These are phyloP conservation scores for Ophiothrix spiculata DNA, from an alignment of 35 echinoderm and acorn worm genomes.

Conservation along the genomic window DNA sequence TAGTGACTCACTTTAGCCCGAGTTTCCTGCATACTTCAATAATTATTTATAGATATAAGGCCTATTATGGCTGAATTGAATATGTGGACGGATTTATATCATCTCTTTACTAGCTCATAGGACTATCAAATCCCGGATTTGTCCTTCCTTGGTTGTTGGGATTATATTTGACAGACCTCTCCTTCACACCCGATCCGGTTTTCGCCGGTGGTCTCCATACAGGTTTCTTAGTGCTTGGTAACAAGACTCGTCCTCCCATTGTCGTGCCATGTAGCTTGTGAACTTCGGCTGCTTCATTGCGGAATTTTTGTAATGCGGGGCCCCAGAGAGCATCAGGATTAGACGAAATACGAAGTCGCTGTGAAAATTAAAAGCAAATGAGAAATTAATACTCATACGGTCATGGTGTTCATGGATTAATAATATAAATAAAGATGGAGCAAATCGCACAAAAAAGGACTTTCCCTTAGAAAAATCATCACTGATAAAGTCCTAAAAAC, in stretches of 20 bases:
- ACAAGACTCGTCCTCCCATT: conserved; percentile 60
- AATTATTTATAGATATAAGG: no score
- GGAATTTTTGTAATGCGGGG: conserved; percentile 72
- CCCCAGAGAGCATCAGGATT: conserved; percentile 77
- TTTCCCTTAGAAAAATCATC: no score
- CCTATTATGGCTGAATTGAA: no score
- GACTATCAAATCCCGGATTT: neutral
- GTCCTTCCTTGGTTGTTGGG: neutral
- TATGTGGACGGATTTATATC: no score
- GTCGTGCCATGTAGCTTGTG: conserved; percentile 66
- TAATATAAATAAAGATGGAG: no score
- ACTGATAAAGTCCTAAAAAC: neutral
- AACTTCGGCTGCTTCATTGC: conserved; percentile 53
- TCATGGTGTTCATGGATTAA: neutral
- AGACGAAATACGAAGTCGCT: conserved; percentile 46
- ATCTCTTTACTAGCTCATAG: neutral
- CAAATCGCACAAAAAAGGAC: no score
- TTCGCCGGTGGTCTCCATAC: neutral
- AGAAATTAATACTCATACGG: neutral
- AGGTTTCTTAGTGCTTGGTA: neutral
- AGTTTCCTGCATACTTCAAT: no score
- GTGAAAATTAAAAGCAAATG: neutral
- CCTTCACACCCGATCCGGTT: neutral
- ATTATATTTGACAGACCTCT: neutral
- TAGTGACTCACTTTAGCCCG: no score